These are phyloP conservation scores for Onthophagus sagittarius DNA, from an alignment of 2,888 invertebrate genomes.

Conservation along the genomic window DNA sequence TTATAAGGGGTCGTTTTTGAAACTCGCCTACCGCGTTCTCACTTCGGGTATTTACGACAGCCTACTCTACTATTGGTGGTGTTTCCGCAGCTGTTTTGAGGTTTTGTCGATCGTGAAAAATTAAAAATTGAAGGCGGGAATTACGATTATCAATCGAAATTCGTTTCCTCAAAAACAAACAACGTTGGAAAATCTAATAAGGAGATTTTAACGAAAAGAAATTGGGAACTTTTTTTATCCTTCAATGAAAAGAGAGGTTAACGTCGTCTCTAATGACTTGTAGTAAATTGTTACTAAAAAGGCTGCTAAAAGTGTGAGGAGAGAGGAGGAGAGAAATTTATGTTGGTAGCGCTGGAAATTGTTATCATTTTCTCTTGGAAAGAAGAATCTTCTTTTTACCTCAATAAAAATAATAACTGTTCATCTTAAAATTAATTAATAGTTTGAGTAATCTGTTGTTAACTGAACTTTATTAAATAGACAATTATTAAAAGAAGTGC, in stretches of 20 bases:
- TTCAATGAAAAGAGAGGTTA: constrained; percentile 2
- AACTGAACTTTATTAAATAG: too few relatives aligned
- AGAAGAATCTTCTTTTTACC: constrained; percentile 3
- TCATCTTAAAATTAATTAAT: too few relatives aligned
- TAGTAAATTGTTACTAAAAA: constrained; percentile 18
- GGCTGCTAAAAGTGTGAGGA: constrained; percentile 2
- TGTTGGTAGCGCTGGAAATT: constrained; percentile 29
- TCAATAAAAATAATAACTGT: background rate
- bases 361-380: constrained; percentile 27
- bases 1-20: constrained; percentile 36
- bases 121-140: constrained; percentile 38
- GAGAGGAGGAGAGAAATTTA: constrained; percentile 7
- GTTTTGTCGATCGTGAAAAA: constrained; percentile 34
- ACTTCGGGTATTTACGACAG: constrained; percentile 50
- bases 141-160: constrained; percentile 21
- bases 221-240: background rate
- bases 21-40: constrained; percentile 45
- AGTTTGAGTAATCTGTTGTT: too few relatives aligned
- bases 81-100: constrained; percentile 46
- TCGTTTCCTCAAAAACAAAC: too few relatives aligned
- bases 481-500: too few relatives aligned
- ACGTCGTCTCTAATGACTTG: constrained; percentile 18
- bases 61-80: constrained; percentile 47
- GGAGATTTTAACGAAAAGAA: constrained; percentile 4
- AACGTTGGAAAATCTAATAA: too few relatives aligned